Evolutionary conservation across 1,140 invertebrate species (phyloP), one percentile per base, ranked within the genome.

Genomic region (Rhyzopertha dominica): DNA sequence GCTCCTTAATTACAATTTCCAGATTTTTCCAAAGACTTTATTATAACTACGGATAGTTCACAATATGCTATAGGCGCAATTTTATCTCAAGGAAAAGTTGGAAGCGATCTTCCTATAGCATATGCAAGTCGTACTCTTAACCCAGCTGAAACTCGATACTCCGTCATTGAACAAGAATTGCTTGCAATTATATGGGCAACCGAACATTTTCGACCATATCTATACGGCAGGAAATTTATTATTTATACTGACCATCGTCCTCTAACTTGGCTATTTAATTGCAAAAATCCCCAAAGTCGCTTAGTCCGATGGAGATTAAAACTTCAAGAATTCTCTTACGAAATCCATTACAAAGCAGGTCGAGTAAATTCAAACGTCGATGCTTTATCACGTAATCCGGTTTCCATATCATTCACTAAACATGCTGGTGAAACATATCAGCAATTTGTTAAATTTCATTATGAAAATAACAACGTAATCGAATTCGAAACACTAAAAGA

Each of bases 191-290:
- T 77, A 1, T 70, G 62, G 58, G 61, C 62, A 1, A 54, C 70
- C 0, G 53, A 70, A 32, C 58, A 74, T 23, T 76, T 75, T 43
- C 42, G 63, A 40, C 61, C 64, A 17, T 78, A 74, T 54, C 39
- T 80, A 2, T 69, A 67, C 41, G 69, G 68, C 12, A 59, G 37
- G 22, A 61, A 70, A 32, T 79, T 78, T 47, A 69, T 49, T 14
- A 60, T 79, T 1, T 38, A 68, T 8, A 78, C 72, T 1, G 75
- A 80, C 47, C 70, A 79, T 49, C 58, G 61, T 48, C 67, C 71
- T 0, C 48, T 78, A 13, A 57, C 48, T 20, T 77, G 69, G 66
- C 48, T 78, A 2, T 61, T 67, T 20, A 66, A 62, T 8, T 42
- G 72, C 0, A 76, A 73, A 45, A 68, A 76, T 30, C 65, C 68